Conservation (phyloP, 1,140 invertebrate genomes). For the Pissodes strobi region DNA sequence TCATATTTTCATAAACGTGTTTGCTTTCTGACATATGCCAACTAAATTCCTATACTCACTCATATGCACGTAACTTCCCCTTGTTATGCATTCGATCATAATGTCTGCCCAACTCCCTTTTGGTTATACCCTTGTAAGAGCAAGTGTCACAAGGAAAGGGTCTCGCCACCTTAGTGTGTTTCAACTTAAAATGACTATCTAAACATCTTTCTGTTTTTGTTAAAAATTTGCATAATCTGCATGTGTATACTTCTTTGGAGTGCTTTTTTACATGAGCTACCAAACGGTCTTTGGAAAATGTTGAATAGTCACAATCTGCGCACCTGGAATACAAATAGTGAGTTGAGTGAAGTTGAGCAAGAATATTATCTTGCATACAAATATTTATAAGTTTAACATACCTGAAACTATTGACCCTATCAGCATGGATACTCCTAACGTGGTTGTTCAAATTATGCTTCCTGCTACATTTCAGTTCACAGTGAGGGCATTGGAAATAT, state of each 20-base stretch:
- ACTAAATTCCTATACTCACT: no score
- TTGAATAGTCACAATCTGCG: slow-evolving; percentile 23
- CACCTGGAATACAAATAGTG: slow-evolving; percentile 6
- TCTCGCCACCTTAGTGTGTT: slow-evolving; percentile 7
- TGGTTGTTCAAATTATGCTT: slow-evolving; percentile 30
- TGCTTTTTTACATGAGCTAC: slow-evolving; percentile 23
- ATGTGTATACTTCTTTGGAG: slow-evolving; percentile 25
- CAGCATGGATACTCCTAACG: slow-evolving; percentile 17
- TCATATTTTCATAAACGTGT: not conserved
- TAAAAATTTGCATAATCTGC: slow-evolving; percentile 23
- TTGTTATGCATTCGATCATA: slow-evolving; percentile 29
- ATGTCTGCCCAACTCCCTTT: slow-evolving; percentile 16
- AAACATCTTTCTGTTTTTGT: slow-evolving; percentile 20
- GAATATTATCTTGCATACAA: not conserved
- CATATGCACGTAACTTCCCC: slow-evolving; percentile 3
- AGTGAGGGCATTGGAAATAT: slow-evolving; percentile 26
- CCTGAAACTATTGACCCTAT: slow-evolving; percentile 11
- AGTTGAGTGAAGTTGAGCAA: not conserved
- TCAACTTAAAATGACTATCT: slow-evolving; percentile 11
- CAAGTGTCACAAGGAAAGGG: slow-evolving; percentile 31
- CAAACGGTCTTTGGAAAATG: slow-evolving; percentile 23
- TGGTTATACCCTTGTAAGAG: slow-evolving; percentile 31
- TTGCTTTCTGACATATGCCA: no score
- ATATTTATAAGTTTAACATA: slow-evolving; percentile 1
- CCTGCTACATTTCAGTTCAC: slow-evolving; percentile 18